Evolutionary conservation across 2,797 vertebrate species (phyloP), one percentile per base, ranked within the genome.

Genomic region (Tenualosa ilisha): DNA sequence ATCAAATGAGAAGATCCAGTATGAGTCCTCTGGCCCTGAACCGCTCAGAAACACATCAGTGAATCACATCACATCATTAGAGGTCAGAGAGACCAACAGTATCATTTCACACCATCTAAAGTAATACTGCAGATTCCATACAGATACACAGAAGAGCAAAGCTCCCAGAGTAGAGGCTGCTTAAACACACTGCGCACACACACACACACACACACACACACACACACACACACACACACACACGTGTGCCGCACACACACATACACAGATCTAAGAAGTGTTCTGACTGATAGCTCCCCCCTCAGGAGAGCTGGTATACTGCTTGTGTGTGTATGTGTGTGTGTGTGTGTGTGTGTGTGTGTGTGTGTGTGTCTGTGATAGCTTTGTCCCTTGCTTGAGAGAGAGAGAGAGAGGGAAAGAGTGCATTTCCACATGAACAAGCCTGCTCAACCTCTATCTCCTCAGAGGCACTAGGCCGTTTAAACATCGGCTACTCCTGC

Each of bases 381-480:
- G 26, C 31, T 72, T 17, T 72, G 65, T 72, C 13, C 65, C 65
- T 68, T 68, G 26, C 26, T 31, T 68, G 26, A 68, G 63, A 68
- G 31, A 75, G 37, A 40, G 26, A 72, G 13, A 37, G 65, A 40
- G 65, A 15, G 65, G n/a, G 65, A 37, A 31, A 72, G 31, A 65
- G 61, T 84, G 49, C 49, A 86, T 86, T 86, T 86, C 88, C 84
- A 86, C 87, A 85, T 72, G 79, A 83, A 85, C 85, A 88, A 89
- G 87, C 86, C 83, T 84, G 40, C 72, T 85, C 75, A 68, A 81
- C 85, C 86, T 17, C 56, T 40, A 82, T 53, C n/a, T 82, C 85
- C 81, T 31, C 50, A 17, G 51, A 79, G 82, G 81, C 51, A 84
- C 68, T 49, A 9, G 53, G 37, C n/a, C 72, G 15, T 87, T 87